Evolutionary conservation across 2,113 vertebrate species (phyloP), one percentile per base, ranked within the genome.

Genomic region (Phaethornis superciliosus): DNA sequence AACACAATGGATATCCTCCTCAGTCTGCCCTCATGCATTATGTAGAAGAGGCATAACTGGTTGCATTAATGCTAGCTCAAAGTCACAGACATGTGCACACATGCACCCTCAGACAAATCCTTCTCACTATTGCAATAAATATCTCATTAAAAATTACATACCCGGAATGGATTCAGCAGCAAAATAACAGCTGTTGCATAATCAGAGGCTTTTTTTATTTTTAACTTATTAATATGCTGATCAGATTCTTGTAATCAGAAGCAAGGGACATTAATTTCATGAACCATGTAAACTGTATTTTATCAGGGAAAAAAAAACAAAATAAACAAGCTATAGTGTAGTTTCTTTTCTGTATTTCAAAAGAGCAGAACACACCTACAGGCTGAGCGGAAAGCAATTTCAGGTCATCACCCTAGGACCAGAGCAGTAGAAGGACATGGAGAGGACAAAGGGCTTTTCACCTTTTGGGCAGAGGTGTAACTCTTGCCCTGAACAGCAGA

Each of bases 101-200:
- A 89, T 95, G 97, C 90, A 93, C 51, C 86, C 92, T 63, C 22
- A 67, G 62, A 88, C 55, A 95, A 85, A 91, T 60, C 37, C 76
- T 77, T 95, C 88, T 97, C 89, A 77, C 64, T 88, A 60, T 91
- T 94, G 95, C 75, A 97, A 97, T 93, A 98, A 98, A 97, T 97
- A 97, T 95, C 94, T 97, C 95, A 97, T 96, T 69, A 97, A 94
- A 97, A 97, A 97, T 89, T 92, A 93, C 92, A 95, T 93, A 96
- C 70, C 70, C 95, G 94, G 92, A 97, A 97, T 95, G 91, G 91
- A 90, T 95, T 96, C 67, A 65, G 95, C 62, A 95, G 95, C 92
- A 97, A 98, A 97, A 89, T 96, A 97, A 83, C 97, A 98, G 96
- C 96, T 98, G 96, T 95, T 97, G 79, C 84, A 94, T 94, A 95